Base-by-base conservation (phyloP, 2,888 invertebrate species). In the Synergus umbraculus region DNA sequence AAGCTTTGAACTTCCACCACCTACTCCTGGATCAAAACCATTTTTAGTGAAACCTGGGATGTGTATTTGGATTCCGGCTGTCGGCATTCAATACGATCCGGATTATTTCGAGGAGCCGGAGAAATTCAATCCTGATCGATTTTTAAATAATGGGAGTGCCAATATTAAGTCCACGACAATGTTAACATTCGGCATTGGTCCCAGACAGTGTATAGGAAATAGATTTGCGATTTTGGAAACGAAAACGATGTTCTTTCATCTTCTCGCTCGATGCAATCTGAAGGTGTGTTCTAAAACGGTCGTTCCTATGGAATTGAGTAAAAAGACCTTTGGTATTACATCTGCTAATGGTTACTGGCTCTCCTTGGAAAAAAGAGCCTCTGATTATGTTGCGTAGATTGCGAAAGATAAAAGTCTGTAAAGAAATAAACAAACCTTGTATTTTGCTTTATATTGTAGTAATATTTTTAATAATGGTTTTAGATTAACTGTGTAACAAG, bases 1-100 rank as follows among this genome's bases (percentile, higher is more conserved):
- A 81, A 83, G 91, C 0, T 94, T 93, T 81, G 92, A 93, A 41
- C 85, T 94, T 84, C 84, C 92, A 85, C 86, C 93, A 0, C 80
- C 86, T 0, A 4, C 87, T n/a, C 85, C 88, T 0, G 87, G 85
- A 0, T 41, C 22, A 0, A 82, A 85, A 64, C 85, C 88, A 0
- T 85, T 88, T 15, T 49, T 80, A 0, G 63, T 92, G 0, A 81
- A 88, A 43, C 85, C 88, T 46, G 93, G 92, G 1, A 86, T 86
- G 18, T 78, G 84, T 0, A 76, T 93, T 1, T 88, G 87, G 86
- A 66, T 84, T 29, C 83, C 84, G 0, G n/a, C 44, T 49, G 81
- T 78, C 37, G 78, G 81, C 2, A 1, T 83, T 10, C 84, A 84
- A 1, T 69, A 58, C 2, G 83, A 84, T 49, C 67, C 83, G 4